Evolutionary conservation across 2,113 vertebrate species (phyloP).

Genomic region (Dicrurus megarhynchus): DNA sequence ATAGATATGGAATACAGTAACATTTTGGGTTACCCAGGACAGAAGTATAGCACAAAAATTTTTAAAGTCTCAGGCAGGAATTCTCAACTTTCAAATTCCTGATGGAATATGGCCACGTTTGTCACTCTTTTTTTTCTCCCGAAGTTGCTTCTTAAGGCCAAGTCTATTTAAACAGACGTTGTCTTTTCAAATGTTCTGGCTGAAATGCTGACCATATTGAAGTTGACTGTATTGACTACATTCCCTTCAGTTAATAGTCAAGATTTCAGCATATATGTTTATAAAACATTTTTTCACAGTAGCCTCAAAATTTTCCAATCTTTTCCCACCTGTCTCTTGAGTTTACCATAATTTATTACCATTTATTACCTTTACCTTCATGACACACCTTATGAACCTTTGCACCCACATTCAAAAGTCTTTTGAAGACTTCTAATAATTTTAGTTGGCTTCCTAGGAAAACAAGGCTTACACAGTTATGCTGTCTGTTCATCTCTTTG

Average conservation of each 20-base stretch:
- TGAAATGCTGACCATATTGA: background rate
- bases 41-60: background rate
- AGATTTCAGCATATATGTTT: background rate
- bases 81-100: background rate
- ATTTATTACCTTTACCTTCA: background rate
- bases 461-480: background rate
- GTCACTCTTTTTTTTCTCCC: too few species aligned
- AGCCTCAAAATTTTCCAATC: background rate
- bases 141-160: background rate
- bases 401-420: background rate
- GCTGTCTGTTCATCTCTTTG: background rate
- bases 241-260: background rate
- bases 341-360: background rate
- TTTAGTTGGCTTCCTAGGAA: background rate
- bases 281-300: background rate
- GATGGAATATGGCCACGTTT: accelerated
- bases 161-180: background rate
- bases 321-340: background rate
- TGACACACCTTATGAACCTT: background rate
- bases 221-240: background rate
- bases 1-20: background rate
- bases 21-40: background rate
- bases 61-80: background rate
- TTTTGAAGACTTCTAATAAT: background rate
- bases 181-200: background rate